These are phyloP conservation scores for Bombus polaris DNA, from an alignment of 1,140 invertebrate species.

Conservation along the genomic window DNA sequence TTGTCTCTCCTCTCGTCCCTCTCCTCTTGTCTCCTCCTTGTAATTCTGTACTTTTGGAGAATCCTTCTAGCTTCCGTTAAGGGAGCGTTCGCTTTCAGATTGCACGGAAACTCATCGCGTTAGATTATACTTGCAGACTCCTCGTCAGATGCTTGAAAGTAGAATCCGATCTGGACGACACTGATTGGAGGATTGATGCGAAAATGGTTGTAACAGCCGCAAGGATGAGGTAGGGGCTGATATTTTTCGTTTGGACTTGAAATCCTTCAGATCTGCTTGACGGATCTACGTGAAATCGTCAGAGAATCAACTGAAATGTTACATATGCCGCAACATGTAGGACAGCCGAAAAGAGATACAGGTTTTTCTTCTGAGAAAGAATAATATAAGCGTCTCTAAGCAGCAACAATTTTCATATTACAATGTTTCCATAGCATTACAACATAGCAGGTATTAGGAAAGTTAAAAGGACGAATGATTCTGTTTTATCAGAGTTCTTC, in stretches of 20 bases:
- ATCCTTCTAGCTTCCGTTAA: slow-evolving; percentile 31
- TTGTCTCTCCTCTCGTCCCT: background rate
- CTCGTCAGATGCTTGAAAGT: slow-evolving; percentile 19
- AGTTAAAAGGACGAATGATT: too few species aligned
- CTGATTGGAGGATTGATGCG: slow-evolving; percentile 28
- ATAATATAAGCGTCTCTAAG: background rate
- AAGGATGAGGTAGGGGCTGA: background rate
- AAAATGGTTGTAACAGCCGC: background rate
- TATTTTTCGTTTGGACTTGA: background rate
- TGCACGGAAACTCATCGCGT: slow-evolving; percentile 33
- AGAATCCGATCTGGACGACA: slow-evolving; percentile 3
- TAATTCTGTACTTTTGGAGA: slow-evolving; percentile 52
- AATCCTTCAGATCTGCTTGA: background rate
- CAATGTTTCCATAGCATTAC: too few species aligned
- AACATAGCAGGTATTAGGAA: too few species aligned
- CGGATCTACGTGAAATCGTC: background rate
- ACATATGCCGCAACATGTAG: too few species aligned
- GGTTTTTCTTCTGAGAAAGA: background rate
- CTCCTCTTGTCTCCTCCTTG: background rate
- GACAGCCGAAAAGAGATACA: background rate
- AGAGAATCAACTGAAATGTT: background rate
- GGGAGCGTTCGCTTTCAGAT: slow-evolving; percentile 25
- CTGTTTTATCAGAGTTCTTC: too few species aligned
- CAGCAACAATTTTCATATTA: too few species aligned
- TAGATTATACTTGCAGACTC: slow-evolving; percentile 36